Base-by-base conservation (phyloP, 2,113 vertebrate species). In the Percina caprodes region DNA sequence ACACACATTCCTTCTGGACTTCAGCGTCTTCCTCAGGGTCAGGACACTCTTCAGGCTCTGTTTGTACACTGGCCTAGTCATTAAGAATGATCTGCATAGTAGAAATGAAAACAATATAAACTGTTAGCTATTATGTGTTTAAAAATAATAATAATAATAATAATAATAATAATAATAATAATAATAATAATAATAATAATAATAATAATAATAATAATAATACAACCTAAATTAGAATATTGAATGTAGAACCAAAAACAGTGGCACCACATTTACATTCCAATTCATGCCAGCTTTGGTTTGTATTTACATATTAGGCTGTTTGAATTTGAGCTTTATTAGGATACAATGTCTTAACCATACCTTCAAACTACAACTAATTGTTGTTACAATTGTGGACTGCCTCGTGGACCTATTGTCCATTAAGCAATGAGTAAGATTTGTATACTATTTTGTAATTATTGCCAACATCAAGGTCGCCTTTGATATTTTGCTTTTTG, bases 11-110 rank as follows among this genome's bases (percentile, higher is more conserved):
- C 70, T 59, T 46, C 30, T 60, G 68, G 74, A 83, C 51, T 60
- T 77, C 30, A 56, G 52, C 55, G 14, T 51, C 30, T 42, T 30
- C 69, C 55, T 63, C 71, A 85, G 48, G 83, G 72, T 80, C 67
- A 85, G 45, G 60, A 80, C 71, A 59, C 6, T 30, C 82, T 63
- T 39, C 76, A 68, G 76, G 62, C 69, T 68, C 9, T 69, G 45
- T 69, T 77, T 51, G 42, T 67, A 15, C 60, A 56, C 58, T 0
- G 2, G 23, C 11, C 58, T 71, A 48, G 39, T 70, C 80, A 77
- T 70, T 58, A 56, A 49, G 56, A 63, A 33, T 39, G 15, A 60
- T 58, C 21, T 56, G 24, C 24, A 60, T 19, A 59, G 6, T 54
- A 11, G 19, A 65, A 35, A 51, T 12, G 1, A 33, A 60, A 33